phyloP scores from a whole-genome alignment of 2,888 invertebrate species.

The Drosophila antonietae region DNA sequence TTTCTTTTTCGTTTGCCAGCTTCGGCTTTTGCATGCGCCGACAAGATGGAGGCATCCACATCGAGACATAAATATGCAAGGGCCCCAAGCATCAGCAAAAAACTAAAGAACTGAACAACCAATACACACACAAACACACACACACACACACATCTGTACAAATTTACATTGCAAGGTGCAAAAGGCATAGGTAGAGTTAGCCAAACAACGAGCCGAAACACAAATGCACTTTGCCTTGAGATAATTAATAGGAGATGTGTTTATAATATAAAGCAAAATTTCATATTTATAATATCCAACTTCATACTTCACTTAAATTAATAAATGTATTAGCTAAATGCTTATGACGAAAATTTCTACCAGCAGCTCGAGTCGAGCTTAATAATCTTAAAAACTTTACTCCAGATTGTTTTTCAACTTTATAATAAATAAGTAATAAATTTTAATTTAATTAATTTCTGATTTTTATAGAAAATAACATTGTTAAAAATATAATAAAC shows the following conservation, averaged over 20 bases:
- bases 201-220: background rate
- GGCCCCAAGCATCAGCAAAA: slow-evolving; percentile 37
- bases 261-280: background rate
- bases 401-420: no score
- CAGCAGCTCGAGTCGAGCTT: no score
- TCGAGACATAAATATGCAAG: slow-evolving; percentile 71
- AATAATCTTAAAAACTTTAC: no score
- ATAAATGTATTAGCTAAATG: no score
- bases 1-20: slow-evolving; percentile 52
- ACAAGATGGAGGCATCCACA: slow-evolving; percentile 65
- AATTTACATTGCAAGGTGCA: slow-evolving; percentile 82
- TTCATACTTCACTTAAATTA: no score
- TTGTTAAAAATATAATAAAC: background rate
- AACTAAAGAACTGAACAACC: slow-evolving; percentile 27
- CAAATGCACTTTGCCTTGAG: slow-evolving; percentile 39
- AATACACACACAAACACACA: slow-evolving; percentile 37
- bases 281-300: no score
- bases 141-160: slow-evolving; percentile 51
- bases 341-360: no score
- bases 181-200: slow-evolving; percentile 8
- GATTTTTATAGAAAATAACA: background rate
- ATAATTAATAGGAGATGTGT: background rate
- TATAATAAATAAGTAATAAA: no score
- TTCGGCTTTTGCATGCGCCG: slow-evolving; percentile 73
- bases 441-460: no score